These are phyloP conservation scores for Leptinotarsa undecemlineata DNA, from an alignment of 1,140 invertebrate species.

Conservation along the genomic window DNA sequence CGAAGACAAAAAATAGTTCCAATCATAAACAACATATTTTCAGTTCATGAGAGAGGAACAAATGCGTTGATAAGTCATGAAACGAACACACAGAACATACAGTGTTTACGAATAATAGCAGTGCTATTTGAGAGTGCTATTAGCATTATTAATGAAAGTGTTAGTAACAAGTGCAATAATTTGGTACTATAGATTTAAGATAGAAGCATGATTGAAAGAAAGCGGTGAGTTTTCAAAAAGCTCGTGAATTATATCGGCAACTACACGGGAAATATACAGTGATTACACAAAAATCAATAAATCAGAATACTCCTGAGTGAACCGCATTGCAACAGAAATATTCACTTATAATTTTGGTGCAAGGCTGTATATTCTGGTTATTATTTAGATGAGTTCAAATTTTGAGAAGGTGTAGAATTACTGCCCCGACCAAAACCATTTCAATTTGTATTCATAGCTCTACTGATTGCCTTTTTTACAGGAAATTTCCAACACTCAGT, in stretches of 20 bases:
- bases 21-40: too few species aligned
- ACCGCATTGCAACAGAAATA: neutral
- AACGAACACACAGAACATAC: too few species aligned
- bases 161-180: too few species aligned
- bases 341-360: neutral
- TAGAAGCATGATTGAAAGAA: neutral
- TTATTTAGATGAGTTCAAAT: neutral
- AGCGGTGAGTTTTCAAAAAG: slow-evolving; percentile 2
- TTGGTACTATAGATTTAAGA: too few species aligned
- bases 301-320: neutral
- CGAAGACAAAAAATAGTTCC: too few species aligned
- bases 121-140: too few species aligned
- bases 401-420: neutral
- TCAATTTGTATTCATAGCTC: slow-evolving; percentile 14
- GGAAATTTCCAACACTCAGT: slow-evolving; percentile 4
- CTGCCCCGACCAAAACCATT: slow-evolving; percentile 13
- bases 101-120: too few species aligned
- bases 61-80: too few species aligned
- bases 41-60: too few species aligned
- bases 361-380: neutral
- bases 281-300: neutral
- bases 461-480: slow-evolving; percentile 9
- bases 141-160: too few species aligned
- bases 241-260: slow-evolving; percentile 8
- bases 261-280: slow-evolving; percentile 19